Conservation (phyloP, 2,113 vertebrate species). For the Pycnonotus jocosus region DNA sequence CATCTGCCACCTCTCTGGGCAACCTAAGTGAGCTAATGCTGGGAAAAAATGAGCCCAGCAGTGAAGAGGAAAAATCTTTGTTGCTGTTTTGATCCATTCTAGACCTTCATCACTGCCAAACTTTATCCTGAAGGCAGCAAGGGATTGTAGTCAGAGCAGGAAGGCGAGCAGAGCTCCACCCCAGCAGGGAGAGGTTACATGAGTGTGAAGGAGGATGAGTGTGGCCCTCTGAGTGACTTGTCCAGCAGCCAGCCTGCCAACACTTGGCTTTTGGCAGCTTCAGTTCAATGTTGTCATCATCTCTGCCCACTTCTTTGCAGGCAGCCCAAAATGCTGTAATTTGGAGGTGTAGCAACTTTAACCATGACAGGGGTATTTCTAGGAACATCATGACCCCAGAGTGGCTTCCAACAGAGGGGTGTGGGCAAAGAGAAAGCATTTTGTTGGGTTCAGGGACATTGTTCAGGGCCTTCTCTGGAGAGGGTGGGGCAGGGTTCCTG, state of each 20-base stretch:
- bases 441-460: rapidly evolving
- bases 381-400: background rate
- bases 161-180: background rate
- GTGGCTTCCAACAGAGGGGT: background rate
- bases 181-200: rapidly evolving
- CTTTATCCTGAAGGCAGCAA: background rate
- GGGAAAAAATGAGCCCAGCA: background rate
- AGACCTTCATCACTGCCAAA: background rate
- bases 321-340: background rate
- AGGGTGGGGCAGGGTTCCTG: background rate
- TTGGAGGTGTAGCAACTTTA: background rate
- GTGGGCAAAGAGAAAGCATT: background rate
- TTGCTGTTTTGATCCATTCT: background rate
- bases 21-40: background rate
- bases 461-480: background rate
- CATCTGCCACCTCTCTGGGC: background rate
- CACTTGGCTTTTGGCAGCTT: background rate
- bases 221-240: background rate
- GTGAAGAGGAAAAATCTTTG: background rate
- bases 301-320: background rate
- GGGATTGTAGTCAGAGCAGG: rapidly evolving
- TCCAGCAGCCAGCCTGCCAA: background rate
- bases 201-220: background rate
- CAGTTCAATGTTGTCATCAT: background rate
- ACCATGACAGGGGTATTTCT: background rate